phyloP scores from a whole-genome alignment of 2,888 invertebrate species.

The Eupeodes latifasciatus region DNA sequence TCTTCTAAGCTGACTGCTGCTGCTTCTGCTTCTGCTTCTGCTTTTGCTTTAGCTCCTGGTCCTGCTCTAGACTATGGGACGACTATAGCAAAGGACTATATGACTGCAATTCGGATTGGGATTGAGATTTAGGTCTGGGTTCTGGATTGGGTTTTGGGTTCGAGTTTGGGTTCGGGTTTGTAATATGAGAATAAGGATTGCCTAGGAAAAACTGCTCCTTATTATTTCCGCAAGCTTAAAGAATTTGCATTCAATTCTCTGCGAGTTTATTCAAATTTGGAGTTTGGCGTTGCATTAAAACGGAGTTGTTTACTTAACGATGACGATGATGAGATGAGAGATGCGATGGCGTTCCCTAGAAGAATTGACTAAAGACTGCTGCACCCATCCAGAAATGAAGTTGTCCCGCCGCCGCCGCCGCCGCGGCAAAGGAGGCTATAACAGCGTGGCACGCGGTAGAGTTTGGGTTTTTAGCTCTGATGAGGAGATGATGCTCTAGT shows the following conservation, averaged over 20 bases:
- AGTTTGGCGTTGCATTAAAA: slow-evolving; percentile 75
- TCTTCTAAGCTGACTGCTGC: slow-evolving; percentile 66
- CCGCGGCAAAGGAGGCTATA: no score
- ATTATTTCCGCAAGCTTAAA: slow-evolving; percentile 76
- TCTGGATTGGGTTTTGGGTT: neutral
- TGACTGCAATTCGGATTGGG: slow-evolving; percentile 8
- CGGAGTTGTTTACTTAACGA: slow-evolving; percentile 66
- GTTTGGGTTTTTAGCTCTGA: neutral
- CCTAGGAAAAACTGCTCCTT: slow-evolving; percentile 59
- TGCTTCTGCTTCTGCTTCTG: no score
- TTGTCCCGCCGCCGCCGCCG: no score
- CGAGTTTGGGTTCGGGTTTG: neutral
- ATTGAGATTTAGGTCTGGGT: neutral
- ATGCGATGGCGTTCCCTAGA: no score
- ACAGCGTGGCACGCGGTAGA: no score
- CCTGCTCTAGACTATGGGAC: neutral
- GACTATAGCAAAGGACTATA: slow-evolving; percentile 19
- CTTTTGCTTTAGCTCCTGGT: no score
- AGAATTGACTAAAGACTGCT: no score
- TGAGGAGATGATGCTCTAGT: neutral
- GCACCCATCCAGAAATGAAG: no score
- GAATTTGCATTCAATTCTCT: slow-evolving; percentile 72
- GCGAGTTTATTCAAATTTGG: slow-evolving; percentile 69
- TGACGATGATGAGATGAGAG: slow-evolving; percentile 28
- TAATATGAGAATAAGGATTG: slow-evolving; percentile 20